phyloP scores from a whole-genome alignment of 1,140 invertebrate species.

The Telenomus remus region DNA sequence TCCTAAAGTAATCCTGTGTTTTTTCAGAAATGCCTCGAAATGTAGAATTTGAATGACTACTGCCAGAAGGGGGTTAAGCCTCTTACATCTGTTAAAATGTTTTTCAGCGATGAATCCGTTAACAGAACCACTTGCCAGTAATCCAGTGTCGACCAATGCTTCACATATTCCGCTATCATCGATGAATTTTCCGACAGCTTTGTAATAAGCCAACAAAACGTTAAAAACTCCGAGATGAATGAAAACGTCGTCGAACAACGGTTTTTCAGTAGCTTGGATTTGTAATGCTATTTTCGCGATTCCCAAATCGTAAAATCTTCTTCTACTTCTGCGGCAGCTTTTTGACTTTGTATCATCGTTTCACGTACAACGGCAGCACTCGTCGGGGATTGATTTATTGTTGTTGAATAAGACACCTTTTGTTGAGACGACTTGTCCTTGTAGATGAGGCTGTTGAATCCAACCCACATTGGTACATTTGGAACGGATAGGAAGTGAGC shows the following conservation, averaged over 20 bases:
- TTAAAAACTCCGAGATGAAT: slow-evolving; percentile 75
- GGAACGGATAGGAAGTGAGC: slow-evolving; percentile 29
- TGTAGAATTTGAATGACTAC: slow-evolving; percentile 69
- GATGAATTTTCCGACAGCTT: slow-evolving; percentile 67
- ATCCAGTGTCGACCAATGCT: slow-evolving; percentile 65
- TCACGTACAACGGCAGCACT: slow-evolving; percentile 54
- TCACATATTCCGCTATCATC: slow-evolving; percentile 68
- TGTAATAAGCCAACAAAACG: slow-evolving; percentile 72
- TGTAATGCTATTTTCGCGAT: slow-evolving; percentile 69
- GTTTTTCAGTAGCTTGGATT: slow-evolving; percentile 64
- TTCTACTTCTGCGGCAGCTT: slow-evolving; percentile 28
- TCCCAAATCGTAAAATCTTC: slow-evolving; percentile 66
- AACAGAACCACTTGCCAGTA: slow-evolving; percentile 63
- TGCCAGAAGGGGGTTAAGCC: slow-evolving; percentile 16
- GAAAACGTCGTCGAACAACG: slow-evolving; percentile 70
- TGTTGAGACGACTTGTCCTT: slow-evolving; percentile 36
- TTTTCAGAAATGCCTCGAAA: slow-evolving; percentile 64
- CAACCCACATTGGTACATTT: slow-evolving; percentile 58
- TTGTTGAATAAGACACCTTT: slow-evolving; percentile 56
- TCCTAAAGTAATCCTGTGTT: slow-evolving; percentile 1
- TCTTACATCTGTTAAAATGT: slow-evolving; percentile 65
- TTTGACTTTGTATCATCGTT: slow-evolving; percentile 19
- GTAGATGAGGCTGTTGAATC: slow-evolving; percentile 43
- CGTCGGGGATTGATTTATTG: slow-evolving; percentile 66
- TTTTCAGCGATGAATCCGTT: slow-evolving; percentile 61